Evolutionary conservation across 1,140 invertebrate species (phyloP), one percentile per base, ranked within the genome.

Genomic region (Ceratosolen solmsi): DNA sequence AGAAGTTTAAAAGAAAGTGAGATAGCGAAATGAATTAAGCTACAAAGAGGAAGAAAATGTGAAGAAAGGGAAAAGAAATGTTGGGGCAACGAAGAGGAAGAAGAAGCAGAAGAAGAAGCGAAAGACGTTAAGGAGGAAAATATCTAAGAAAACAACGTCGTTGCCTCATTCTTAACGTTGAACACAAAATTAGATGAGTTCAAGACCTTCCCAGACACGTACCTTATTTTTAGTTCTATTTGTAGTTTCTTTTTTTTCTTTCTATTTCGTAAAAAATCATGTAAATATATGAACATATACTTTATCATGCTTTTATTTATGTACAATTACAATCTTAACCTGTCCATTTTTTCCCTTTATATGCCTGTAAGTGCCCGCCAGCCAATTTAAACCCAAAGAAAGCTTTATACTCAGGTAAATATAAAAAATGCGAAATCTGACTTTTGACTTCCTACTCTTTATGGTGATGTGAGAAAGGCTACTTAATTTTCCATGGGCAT

Each of bases 121-220:
- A n/a, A 25, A 58, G 4, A 58, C 17, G 2, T 49, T 25, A 33
- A 54, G 33, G 71, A 73, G 25, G 49, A 73, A 51, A 73, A 54
- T 7, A 54, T 25, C 3, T 41, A 20, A 20, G 49, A 27, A 73
- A 30, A 27, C 25, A 49, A 25, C n/a, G 17, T 20, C 25, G 27
- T 5, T 73, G 11, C 38, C 22, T 77, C 58, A 7, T 25, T 25
- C n/a, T 20, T 41, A 41, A 27, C n/a, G 54, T 5, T 27, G 41
- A 68, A 79, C 49, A 22, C 27, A 79, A 70, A 79, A 79, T 70
- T 70, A 79, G 76, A 68, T 70, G 49, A 11, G 22, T 70, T 13
- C 20, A 60, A 75, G 15, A 71, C 25, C 17, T 13, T 30, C n/a
- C 25, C 41, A 36, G 38, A 49, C 25, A 20, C 27, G 58, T 36